phyloP scores from a whole-genome alignment of 2,888 invertebrate species.

The Lacanobia oleracea region DNA sequence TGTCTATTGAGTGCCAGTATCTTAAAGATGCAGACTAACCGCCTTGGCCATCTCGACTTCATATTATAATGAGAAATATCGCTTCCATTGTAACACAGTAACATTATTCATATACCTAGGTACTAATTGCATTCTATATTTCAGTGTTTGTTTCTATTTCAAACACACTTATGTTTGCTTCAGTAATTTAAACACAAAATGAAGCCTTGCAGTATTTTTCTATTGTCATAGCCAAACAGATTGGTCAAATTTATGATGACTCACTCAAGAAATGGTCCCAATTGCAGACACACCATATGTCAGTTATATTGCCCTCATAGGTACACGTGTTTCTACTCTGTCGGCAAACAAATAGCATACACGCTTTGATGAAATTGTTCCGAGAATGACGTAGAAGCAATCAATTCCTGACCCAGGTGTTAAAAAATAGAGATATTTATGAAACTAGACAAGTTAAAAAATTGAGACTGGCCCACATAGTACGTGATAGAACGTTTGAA shows the following conservation, averaged over 20 bases:
- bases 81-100: constrained; percentile 40
- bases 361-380: constrained; percentile 26
- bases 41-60: constrained; percentile 39
- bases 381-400: constrained; percentile 29
- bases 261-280: constrained; percentile 14
- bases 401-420: constrained; percentile 30
- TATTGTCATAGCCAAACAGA: not conserved
- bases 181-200: constrained; percentile 12
- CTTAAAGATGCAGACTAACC: constrained; percentile 21
- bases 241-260: constrained; percentile 1
- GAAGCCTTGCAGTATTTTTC: constrained; percentile 15
- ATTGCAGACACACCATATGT: constrained; percentile 16
- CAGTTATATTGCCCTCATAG: constrained; percentile 14
- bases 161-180: constrained; percentile 21
- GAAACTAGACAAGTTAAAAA: constrained; percentile 51
- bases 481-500: constrained; percentile 53
- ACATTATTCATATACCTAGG: constrained; percentile 10
- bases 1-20: constrained; percentile 29
- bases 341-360: constrained; percentile 16
- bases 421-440: constrained; percentile 51
- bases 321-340: constrained; percentile 21
- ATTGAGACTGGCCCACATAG: constrained; percentile 43
- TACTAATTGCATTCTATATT: constrained; percentile 35
- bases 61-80: constrained; percentile 50
- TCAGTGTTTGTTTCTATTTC: constrained; percentile 23